phyloP scores from a whole-genome alignment of 2,888 invertebrate species.

The Spatulosminthurus flaviceps region DNA sequence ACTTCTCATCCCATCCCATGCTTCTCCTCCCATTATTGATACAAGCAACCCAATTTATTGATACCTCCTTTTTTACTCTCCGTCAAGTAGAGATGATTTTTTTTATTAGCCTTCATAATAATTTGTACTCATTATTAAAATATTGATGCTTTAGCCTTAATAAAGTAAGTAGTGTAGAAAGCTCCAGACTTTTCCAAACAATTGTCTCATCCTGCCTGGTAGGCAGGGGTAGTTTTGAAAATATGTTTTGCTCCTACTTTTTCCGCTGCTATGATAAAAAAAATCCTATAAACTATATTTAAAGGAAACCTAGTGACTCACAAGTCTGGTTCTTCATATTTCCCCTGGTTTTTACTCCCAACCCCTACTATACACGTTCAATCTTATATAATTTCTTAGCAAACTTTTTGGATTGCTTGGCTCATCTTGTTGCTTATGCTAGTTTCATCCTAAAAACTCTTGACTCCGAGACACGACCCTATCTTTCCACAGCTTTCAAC shows the following conservation, averaged over 20 bases:
- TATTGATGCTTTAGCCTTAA: too few relatives aligned
- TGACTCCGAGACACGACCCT: constrained; percentile 8
- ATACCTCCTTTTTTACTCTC: too few relatives aligned
- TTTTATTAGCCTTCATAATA: too few relatives aligned
- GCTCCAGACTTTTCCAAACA: too few relatives aligned
- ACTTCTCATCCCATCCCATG: not conserved
- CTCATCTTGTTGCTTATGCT: not conserved
- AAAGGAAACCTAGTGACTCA: not conserved
- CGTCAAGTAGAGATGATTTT: too few relatives aligned
- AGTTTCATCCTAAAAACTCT: too few relatives aligned
- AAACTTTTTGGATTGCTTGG: not conserved
- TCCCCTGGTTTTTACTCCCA: not conserved
- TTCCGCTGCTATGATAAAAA: too few relatives aligned
- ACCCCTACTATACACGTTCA: not conserved
- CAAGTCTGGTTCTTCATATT: not conserved
- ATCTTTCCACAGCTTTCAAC: not conserved
- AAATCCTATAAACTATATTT: not conserved
- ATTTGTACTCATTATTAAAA: too few relatives aligned
- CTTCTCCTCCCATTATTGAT: not conserved
- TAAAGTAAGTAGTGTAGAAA: too few relatives aligned
- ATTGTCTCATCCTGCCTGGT: too few relatives aligned
- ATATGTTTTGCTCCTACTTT: not conserved
- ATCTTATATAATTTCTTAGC: not conserved
- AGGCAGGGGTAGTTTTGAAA: too few relatives aligned
- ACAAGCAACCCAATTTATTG: too few relatives aligned